Percentiles rank a stretch among this genome's conserved stretches.
phyloP scores from a whole-genome alignment of 2,113 vertebrate genomes.

The Columbina picui region DNA sequence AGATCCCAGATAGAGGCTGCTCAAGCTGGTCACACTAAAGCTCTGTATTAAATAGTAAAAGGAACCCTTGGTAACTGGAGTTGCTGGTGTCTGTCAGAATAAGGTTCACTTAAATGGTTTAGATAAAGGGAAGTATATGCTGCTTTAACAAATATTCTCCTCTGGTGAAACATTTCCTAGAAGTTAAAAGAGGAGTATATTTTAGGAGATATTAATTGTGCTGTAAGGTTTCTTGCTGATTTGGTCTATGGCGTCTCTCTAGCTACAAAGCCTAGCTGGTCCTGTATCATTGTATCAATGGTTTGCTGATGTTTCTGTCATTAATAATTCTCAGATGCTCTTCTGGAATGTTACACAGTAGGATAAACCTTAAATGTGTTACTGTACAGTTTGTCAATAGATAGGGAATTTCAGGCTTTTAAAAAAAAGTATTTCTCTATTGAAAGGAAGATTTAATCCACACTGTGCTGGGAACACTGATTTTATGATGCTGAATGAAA shows the following conservation, averaged over 20 bases:
- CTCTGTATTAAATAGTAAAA: background rate
- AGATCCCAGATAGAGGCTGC: background rate
- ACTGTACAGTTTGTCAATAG: background rate
- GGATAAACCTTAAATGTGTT: background rate
- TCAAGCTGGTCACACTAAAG: background rate
- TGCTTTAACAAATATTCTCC: background rate
- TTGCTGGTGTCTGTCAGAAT: background rate
- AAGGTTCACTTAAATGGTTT: background rate
- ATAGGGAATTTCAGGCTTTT: background rate
- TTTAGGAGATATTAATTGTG: background rate
- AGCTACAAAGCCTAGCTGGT: background rate
- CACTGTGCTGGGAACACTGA: background rate
- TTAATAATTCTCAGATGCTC: background rate
- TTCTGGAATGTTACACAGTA: background rate
- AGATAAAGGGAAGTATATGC: background rate
- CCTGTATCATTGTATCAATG: background rate
- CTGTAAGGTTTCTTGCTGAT: background rate
- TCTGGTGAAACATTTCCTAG: background rate
- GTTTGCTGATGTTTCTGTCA: background rate
- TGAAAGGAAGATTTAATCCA: background rate
- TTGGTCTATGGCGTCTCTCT: background rate
- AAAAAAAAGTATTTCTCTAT: background rate
- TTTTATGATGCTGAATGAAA: constrained; percentile 1
- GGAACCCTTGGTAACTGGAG: background rate
- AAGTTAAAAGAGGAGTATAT: background rate